A percentile compares a stretch with the other conserved stretches of the same genome.
These are phyloP conservation scores for Seira sanloemensis DNA, from an alignment of 2,888 invertebrate genomes.

Conservation along the genomic window DNA sequence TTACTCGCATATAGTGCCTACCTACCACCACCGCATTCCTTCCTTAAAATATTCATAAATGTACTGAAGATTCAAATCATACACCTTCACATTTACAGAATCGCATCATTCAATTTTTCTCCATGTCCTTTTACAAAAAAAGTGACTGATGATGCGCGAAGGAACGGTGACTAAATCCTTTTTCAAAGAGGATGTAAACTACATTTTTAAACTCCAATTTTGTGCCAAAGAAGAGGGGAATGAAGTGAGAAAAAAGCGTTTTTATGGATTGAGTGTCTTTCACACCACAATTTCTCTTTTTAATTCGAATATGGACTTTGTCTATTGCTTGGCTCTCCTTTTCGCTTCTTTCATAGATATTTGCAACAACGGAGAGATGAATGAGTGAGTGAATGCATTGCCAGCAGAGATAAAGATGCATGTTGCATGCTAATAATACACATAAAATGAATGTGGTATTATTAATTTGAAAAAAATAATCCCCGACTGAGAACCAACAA, in stretches of 20 bases:
- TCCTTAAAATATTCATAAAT: background rate
- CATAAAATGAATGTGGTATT: background rate
- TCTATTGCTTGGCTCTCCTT: too few relatives aligned
- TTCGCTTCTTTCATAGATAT: too few relatives aligned
- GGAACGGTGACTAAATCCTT: background rate
- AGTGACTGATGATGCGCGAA: background rate
- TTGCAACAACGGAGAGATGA: too few relatives aligned
- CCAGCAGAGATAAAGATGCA: background rate
- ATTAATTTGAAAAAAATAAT: constrained; percentile 7
- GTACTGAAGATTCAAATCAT: background rate
- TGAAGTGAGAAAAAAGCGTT: background rate
- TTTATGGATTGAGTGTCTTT: background rate
- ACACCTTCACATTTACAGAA: background rate
- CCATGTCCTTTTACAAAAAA: background rate
- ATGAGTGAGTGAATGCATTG: background rate
- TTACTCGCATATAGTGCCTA: background rate
- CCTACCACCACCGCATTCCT: background rate
- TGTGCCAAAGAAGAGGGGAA: too few relatives aligned
- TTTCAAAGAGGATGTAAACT: too few relatives aligned
- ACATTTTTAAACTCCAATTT: too few relatives aligned
- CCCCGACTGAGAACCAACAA: background rate
- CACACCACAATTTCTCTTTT: background rate
- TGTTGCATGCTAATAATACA: constrained; percentile 9
- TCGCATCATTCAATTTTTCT: background rate
- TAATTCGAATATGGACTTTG: background rate